Base-by-base conservation (phyloP, 2,113 vertebrate genomes). In the Eurystomus gularis region DNA sequence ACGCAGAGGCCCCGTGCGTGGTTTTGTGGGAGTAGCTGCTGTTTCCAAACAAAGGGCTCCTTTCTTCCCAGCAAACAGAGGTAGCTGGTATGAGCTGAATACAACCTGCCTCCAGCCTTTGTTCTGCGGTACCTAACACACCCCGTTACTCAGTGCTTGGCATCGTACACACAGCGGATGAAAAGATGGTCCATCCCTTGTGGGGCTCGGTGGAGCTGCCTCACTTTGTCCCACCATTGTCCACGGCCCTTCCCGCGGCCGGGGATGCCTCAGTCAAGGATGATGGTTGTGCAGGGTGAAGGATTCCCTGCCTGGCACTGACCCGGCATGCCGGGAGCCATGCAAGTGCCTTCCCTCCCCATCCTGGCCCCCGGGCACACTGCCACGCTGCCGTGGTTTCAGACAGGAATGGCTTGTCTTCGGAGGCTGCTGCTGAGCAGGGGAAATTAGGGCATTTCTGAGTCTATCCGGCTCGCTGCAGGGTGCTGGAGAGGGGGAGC, bases 11-110 rank as follows among this genome's bases (percentile, higher is more conserved):
- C 70, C 78, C 4, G 2, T 2, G 79, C 7, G 0, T 35, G 83
- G 4, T 75, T 86, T 44, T 48, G 51, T 60, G 81, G 69, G 39
- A 89, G 73, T 71, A 78, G 69, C 72, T 73, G 69, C 77, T 82
- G 73, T 37, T 94, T 52, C 91, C 93, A 89, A 82, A 97, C 89
- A 94, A 96, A 96, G 89, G 57, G 70, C 77, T 96, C 77, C 89
- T 89, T 92, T 96, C 86, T 92, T 91, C 87, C 86, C 73, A 64
- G 92, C 84, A 54, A 52, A 40, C 44, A 35, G 96, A 92, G 81
- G 91, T 94, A 51, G 91, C 86, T 92, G 91, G 83, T 92, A 91
- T 48, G 83, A 91, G 86, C 86, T 70, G 94, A 94, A 89, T 28
- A 29, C 78, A 93, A 68, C 93, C 88, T 92, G 73, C 93, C 80